Base-by-base conservation (phyloP, 2,113 vertebrate species). In the Cyphomyrus plagiostoma region DNA sequence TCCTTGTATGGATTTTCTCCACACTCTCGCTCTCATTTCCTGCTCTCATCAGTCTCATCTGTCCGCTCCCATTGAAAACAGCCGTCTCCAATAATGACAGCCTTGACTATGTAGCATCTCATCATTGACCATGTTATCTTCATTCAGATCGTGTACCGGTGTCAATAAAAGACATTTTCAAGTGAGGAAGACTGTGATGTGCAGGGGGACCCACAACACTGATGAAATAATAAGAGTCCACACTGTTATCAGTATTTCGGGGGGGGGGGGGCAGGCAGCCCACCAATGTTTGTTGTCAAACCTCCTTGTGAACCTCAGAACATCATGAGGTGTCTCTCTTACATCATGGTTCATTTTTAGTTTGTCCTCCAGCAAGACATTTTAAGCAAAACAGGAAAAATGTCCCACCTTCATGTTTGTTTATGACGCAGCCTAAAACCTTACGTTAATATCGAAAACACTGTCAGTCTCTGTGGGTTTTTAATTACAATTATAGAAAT, bases 161-260 rank as follows among this genome's bases (percentile, higher is more conserved):
- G 87, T 90, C 90, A 91, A 92, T 53, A 92, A 80, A 90, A 42
- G 10, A 1, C 56, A 17, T 26, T 70, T 35, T 46, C 56, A 45
- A 62, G 80, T 15, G 35, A 49, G 13, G n/a, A n/a, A 26, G 45
- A 84, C 48, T 19, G 23, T 11, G 42, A 46, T 7, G 19, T 42
- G 39, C 19, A 48, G 35, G 19, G 42, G 2, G 9, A 1, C 21
- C 2, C 4, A 84, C 39, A 84, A 45, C 39, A 84, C 9, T 84
- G 45, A 84, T 84, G 45, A 84, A 84, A 48, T 48, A 82, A 82
- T 45, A 84, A 45, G 45, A 46, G 45, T 48, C 35, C 80, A 23
- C 74, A 39, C 4, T 42, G 13, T 39, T 80, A 80, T 80, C 74
- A 80, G 17, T 80, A 42, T 35, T 80, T 39, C 0, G 66, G 70